Evolutionary conservation across 2,797 vertebrate species (phyloP).

Genomic region (Sternarchorhynchus goeldii): DNA sequence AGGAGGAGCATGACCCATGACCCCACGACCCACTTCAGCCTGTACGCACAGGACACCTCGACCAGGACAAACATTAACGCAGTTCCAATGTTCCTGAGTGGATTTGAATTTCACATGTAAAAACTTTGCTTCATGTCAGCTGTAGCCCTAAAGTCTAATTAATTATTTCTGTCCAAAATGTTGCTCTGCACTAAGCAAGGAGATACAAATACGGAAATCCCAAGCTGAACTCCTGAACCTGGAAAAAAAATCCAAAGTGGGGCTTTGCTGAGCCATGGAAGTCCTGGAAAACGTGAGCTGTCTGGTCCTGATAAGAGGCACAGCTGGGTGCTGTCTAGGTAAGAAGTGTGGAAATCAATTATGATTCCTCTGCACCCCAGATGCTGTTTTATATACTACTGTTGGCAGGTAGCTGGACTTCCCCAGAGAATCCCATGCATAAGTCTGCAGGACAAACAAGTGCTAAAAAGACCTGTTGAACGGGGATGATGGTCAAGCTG

Average conservation of each 20-base stretch:
- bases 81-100: neutral
- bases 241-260: slow-evolving; percentile 34
- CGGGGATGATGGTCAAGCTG: slow-evolving; percentile 1
- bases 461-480: slow-evolving; percentile 1
- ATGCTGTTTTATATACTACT: slow-evolving; percentile 51
- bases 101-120: neutral
- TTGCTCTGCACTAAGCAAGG: neutral
- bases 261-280: neutral
- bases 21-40: slow-evolving; percentile 9
- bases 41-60: neutral
- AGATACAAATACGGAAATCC: slow-evolving; percentile 2
- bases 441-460: slow-evolving; percentile 13
- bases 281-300: slow-evolving; percentile 18
- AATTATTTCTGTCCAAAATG: neutral
- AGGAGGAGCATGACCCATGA: slow-evolving; percentile 7
- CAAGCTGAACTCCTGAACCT: slow-evolving; percentile 10
- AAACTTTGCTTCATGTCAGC: no score
- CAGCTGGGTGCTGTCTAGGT: slow-evolving; percentile 61
- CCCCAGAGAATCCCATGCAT: slow-evolving; percentile 46
- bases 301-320: slow-evolving; percentile 59
- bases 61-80: neutral
- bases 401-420: slow-evolving; percentile 44
- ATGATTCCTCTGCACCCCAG: slow-evolving; percentile 49
- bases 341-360: slow-evolving; percentile 63
- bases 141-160: neutral